phyloP scores from a whole-genome alignment of 1,140 invertebrate species.

The Leptinotarsa undecemlineata region DNA sequence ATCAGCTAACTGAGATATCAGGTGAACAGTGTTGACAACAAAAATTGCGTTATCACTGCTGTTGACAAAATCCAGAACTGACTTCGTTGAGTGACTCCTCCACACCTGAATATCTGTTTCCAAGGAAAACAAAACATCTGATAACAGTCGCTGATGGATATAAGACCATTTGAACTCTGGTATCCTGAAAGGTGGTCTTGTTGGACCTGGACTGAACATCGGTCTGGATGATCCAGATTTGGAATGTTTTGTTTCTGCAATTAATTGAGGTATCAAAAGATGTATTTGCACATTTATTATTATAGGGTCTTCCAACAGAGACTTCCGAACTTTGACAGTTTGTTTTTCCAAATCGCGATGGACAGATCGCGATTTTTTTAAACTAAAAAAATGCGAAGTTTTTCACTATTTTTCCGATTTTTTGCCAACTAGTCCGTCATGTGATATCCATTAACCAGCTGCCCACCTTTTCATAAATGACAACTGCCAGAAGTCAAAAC shows the following conservation, averaged over 20 bases:
- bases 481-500: no score
- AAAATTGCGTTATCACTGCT: slow-evolving; percentile 97
- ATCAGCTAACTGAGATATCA: slow-evolving; percentile 98
- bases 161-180: slow-evolving; percentile 99
- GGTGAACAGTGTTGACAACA: slow-evolving; percentile 98
- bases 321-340: no score
- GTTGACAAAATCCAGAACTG: slow-evolving; percentile 97
- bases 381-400: no score
- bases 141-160: slow-evolving; percentile 94
- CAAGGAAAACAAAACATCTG: slow-evolving; percentile 94
- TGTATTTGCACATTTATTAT: no score
- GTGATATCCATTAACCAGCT: no score
- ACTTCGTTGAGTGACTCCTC: slow-evolving; percentile 92
- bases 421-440: no score
- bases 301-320: no score
- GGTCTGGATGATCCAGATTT: slow-evolving; percentile 60
- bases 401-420: no score
- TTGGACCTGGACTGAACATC: slow-evolving; percentile 94
- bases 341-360: no score
- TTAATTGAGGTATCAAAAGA: no score
- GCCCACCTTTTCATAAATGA: no score
- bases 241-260: slow-evolving; percentile 35
- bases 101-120: slow-evolving; percentile 95
- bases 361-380: no score
- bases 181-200: slow-evolving; percentile 95